Conservation (phyloP, 2,113 vertebrate species). For the Thinocorus orbignyianus region DNA sequence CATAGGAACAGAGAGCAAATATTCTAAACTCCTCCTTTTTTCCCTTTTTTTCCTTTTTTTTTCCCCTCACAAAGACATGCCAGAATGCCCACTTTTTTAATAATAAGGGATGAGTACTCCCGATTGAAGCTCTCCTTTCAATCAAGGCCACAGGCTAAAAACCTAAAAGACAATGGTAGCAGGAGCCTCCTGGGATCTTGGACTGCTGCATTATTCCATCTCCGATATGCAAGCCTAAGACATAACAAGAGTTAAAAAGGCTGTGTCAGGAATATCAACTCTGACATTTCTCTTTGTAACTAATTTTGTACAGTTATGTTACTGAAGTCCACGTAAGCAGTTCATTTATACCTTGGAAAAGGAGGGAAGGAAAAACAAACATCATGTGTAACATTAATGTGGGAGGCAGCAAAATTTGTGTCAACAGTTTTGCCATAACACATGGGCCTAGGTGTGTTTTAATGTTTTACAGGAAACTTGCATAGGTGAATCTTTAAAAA, state of each 20-base stretch:
- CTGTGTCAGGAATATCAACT: slow-evolving; percentile 29
- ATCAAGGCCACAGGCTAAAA: slow-evolving; percentile 47
- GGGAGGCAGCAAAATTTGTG: slow-evolving; percentile 11
- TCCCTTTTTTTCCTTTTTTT: neutral
- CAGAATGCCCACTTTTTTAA: slow-evolving; percentile 9
- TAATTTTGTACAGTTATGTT: slow-evolving; percentile 51
- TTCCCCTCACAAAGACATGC: neutral
- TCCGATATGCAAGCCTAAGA: slow-evolving; percentile 39
- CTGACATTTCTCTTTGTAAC: slow-evolving; percentile 60
- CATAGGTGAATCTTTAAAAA: neutral
- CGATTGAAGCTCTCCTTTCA: slow-evolving; percentile 33
- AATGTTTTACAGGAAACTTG: neutral
- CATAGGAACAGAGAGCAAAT: slow-evolving; percentile 24
- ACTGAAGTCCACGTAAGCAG: slow-evolving; percentile 26
- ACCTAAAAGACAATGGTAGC: slow-evolving; percentile 35
- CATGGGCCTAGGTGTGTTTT: neutral
- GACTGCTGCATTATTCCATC: slow-evolving; percentile 55
- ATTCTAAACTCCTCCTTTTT: neutral
- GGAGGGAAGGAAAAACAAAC: neutral
- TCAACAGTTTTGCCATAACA: neutral
- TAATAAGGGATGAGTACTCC: neutral
- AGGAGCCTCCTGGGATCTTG: slow-evolving; percentile 28
- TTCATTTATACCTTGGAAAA: slow-evolving; percentile 47
- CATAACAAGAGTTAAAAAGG: slow-evolving; percentile 43
- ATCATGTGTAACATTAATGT: neutral